phyloP scores from a whole-genome alignment of 2,797 vertebrate species.

The Tapera naevia region DNA sequence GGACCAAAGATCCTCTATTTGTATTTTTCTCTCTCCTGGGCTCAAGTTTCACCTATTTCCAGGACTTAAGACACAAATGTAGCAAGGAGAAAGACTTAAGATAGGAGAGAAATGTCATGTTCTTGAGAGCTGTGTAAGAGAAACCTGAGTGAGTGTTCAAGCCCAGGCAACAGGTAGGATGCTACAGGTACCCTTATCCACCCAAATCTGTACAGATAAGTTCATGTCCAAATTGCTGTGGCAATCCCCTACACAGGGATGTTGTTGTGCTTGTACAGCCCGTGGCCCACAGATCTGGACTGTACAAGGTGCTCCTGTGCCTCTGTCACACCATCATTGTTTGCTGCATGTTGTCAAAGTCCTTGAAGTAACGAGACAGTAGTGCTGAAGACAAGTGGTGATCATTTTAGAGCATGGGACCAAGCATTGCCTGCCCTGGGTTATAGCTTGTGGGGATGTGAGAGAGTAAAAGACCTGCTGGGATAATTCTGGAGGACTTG shows the following conservation, averaged over 20 bases:
- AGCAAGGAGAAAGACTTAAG: background rate
- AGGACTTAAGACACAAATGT: background rate
- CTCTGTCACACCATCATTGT: background rate
- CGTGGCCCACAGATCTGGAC: background rate
- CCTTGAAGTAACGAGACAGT: background rate
- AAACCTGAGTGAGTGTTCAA: background rate
- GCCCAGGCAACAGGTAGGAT: background rate
- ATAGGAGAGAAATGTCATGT: background rate
- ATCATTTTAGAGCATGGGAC: background rate
- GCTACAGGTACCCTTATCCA: background rate
- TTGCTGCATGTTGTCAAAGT: background rate
- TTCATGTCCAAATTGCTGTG: accelerated
- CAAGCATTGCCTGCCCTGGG: background rate
- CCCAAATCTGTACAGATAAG: background rate
- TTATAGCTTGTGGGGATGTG: background rate
- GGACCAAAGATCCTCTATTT: background rate
- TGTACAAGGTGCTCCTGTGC: background rate
- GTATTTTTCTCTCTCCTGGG: background rate
- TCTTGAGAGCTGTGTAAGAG: background rate
- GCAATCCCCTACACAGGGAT: background rate
- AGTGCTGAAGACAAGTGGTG: accelerated
- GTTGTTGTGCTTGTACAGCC: background rate
- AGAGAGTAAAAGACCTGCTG: background rate
- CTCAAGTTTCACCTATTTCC: background rate
- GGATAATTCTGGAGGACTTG: background rate